A percentile compares a stretch with the other conserved stretches of the same genome.
Conservation (phyloP, 1,140 invertebrate species). For the Gonatopus flavifemur region DNA sequence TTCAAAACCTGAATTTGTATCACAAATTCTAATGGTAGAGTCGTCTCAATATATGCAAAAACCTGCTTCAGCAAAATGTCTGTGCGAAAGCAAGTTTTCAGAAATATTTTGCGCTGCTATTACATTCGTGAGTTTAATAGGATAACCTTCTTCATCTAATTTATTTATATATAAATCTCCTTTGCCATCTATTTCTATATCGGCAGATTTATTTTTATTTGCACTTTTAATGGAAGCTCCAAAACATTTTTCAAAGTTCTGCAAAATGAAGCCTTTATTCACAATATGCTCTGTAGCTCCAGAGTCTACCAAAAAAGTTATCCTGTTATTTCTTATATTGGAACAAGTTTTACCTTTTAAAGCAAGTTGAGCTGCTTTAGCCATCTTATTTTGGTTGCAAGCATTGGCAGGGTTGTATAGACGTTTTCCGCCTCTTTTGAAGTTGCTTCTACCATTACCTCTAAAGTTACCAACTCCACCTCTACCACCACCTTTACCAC, state of each 20-base stretch:
- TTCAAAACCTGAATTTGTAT: constrained; percentile 12
- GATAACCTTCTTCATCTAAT: not conserved
- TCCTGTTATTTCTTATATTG: constrained; percentile 8
- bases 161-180: not conserved
- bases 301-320: constrained; percentile 23
- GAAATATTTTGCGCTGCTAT: constrained; percentile 17
- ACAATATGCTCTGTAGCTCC: constrained; percentile 25
- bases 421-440: too few relatives aligned
- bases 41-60: constrained; percentile 22
- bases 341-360: not conserved
- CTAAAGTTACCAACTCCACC: too few relatives aligned
- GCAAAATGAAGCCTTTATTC: constrained; percentile 17
- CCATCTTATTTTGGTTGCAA: not conserved
- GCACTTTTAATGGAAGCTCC: constrained; percentile 15
- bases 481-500: too few relatives aligned
- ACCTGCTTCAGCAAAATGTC: constrained; percentile 20
- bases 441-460: too few relatives aligned
- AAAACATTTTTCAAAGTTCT: constrained; percentile 14
- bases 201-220: constrained; percentile 16
- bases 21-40: constrained; percentile 15
- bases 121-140: constrained; percentile 12
- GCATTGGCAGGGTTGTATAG: too few relatives aligned
- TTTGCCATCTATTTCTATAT: constrained; percentile 19
- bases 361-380: not conserved
- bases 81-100: constrained; percentile 23